Evolutionary conservation across 2,113 vertebrate genomes (phyloP), one percentile per base, ranked within the genome.

Genomic region (Falco punctatus): DNA sequence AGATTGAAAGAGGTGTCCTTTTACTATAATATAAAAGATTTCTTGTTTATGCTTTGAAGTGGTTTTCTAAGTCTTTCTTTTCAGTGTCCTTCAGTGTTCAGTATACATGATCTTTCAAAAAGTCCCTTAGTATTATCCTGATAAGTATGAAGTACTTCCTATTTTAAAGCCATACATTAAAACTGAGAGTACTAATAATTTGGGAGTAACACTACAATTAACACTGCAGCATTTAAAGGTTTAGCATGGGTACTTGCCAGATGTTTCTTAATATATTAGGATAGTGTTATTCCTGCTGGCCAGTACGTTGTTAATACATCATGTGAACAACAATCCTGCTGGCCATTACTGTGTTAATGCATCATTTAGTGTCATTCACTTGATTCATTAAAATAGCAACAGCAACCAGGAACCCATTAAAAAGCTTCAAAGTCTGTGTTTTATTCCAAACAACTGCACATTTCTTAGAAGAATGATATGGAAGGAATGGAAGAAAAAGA

Each of bases 321-420:
- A 78, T 52, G 46, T 44, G 55, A 95, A 58, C 35, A 73, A 26
- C 49, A 94, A 51, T 84, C 62, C 28, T 15, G 4, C 75, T 42
- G 88, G 57, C 30, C 66, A 81, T 88, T 93, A 87, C 80, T 91
- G 44, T 46, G 49, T 91, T 94, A 92, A 92, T 88, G 18, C 44
- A 91, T 91, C 84, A 86, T 81, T 94, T 93, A 42, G 19, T 65
- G 32, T 77, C 78, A 59, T 91, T 93, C 27, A 46, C 61, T 95
- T 94, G 91, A 95, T 86, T 94, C 35, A 96, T 92, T 90, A 84
- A 93, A 96, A 97, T 61, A 86, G 30, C 84, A 91, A 55, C 48
- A 84, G 22, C 59, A 96, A 95, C 82, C 83, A 95, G 70, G 35
- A 98, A 93, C 24, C 42, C 3, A 52, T 77, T 88, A 70, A 28